Conservation (phyloP, 2,888 invertebrate genomes). For the Eutolmus rufibarbis region DNA sequence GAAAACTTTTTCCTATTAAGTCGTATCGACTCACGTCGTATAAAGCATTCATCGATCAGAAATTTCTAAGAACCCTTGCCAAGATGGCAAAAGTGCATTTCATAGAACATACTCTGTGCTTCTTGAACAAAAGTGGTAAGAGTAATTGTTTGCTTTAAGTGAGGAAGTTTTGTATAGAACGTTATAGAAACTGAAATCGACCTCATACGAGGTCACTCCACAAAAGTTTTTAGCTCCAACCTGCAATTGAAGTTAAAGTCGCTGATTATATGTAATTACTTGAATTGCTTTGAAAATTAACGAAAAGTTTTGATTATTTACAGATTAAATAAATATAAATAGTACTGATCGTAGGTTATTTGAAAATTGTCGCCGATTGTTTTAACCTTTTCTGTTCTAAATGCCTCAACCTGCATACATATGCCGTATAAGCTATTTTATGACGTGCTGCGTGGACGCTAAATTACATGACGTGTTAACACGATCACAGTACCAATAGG, state of each 20-base stretch:
- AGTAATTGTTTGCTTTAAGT: neutral
- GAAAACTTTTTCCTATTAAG: neutral
- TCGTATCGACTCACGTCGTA: neutral
- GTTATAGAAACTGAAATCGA: neutral
- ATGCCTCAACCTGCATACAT: too few species aligned
- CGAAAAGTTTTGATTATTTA: too few species aligned
- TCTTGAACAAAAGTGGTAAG: neutral
- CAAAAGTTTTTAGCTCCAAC: neutral
- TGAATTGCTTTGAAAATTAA: too few species aligned
- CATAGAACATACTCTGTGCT: neutral
- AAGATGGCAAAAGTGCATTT: neutral
- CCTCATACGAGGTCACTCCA: neutral
- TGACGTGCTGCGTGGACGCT: too few species aligned
- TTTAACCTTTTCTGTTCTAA: too few species aligned
- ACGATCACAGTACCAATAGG: too few species aligned
- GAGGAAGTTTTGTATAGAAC: neutral
- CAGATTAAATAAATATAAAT: too few species aligned
- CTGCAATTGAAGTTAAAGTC: neutral
- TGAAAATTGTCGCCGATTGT: too few species aligned
- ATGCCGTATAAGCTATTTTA: too few species aligned
- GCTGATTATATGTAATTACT: neutral
- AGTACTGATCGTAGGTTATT: too few species aligned
- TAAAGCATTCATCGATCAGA: neutral
- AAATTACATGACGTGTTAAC: too few species aligned
- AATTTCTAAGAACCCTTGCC: neutral